phyloP scores from a whole-genome alignment of 1,140 invertebrate species.

The Oncopodura yosiiana region DNA sequence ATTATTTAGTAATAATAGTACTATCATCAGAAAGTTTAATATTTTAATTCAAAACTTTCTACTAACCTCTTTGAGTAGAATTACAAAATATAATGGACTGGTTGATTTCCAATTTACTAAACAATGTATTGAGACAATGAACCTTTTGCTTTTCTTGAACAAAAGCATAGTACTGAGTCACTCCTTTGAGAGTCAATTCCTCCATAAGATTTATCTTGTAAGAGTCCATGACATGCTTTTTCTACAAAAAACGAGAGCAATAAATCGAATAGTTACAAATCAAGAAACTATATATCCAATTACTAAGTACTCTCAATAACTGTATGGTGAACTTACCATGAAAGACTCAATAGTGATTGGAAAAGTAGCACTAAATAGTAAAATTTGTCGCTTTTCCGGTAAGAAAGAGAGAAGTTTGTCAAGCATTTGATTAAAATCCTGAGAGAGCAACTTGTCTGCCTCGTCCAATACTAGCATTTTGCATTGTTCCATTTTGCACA shows the following conservation, averaged over 20 bases:
- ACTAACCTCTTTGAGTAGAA: slow-evolving; percentile 95
- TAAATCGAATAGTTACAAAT: slow-evolving; percentile 4
- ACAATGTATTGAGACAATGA: slow-evolving; percentile 98
- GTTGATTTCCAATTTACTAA: slow-evolving; percentile 99
- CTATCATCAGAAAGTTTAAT: too few relatives aligned
- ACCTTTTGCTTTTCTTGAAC: slow-evolving; percentile 99
- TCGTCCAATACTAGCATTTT: slow-evolving; percentile 96
- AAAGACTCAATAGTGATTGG: slow-evolving; percentile 98
- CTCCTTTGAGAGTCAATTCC: slow-evolving; percentile 96
- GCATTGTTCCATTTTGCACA: slow-evolving; percentile 92
- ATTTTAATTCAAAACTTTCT: too few relatives aligned
- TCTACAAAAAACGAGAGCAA: slow-evolving; percentile 42
- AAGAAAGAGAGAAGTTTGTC: slow-evolving; percentile 91
- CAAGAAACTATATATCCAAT: neutral
- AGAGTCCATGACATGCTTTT: slow-evolving; percentile 88
- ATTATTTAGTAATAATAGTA: too few relatives aligned
- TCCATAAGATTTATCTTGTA: slow-evolving; percentile 99
- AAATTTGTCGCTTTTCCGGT: slow-evolving; percentile 90
- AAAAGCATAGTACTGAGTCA: slow-evolving; percentile 99
- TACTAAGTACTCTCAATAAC: too few relatives aligned
- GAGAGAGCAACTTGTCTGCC: slow-evolving; percentile 95
- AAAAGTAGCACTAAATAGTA: slow-evolving; percentile 98
- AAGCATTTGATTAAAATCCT: slow-evolving; percentile 98
- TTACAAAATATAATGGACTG: slow-evolving; percentile 99
- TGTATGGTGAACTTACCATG: slow-evolving; percentile 57